A percentile compares a stretch with the other conserved stretches of the same genome.
phyloP scores from a whole-genome alignment of 1,140 invertebrate species.

The Pseudomyrmex sp. region DNA sequence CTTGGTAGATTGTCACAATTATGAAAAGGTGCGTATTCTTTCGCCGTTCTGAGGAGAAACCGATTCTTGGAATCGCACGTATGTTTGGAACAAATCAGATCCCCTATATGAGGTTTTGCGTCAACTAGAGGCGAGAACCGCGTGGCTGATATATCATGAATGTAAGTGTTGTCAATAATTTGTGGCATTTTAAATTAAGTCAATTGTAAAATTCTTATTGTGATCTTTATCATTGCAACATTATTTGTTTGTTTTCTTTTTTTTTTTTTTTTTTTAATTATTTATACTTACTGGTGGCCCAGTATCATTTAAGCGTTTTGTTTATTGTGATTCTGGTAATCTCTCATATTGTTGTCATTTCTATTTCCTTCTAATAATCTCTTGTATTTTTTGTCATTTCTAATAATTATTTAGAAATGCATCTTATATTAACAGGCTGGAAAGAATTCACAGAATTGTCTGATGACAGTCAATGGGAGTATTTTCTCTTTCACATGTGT shows the following conservation, averaged over 20 bases:
- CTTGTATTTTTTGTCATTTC: not conserved
- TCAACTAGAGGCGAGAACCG: slow-evolving; percentile 12
- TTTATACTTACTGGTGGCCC: not conserved
- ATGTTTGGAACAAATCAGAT: not conserved
- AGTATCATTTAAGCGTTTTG: not conserved
- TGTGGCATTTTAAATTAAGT: slow-evolving; percentile 7
- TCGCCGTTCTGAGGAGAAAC: not conserved
- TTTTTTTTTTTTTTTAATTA: no score
- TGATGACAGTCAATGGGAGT: slow-evolving; percentile 2
- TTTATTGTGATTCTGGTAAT: not conserved
- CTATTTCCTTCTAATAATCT: not conserved
- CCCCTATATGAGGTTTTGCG: not conserved
- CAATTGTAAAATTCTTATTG: not conserved
- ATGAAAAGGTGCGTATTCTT: slow-evolving; percentile 11
- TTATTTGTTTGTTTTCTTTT: no score
- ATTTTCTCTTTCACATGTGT: slow-evolving; percentile 57
- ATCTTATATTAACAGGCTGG: not conserved
- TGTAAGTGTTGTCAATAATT: slow-evolving; percentile 18
- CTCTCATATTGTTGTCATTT: not conserved
- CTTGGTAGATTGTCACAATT: not conserved
- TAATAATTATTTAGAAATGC: not conserved
- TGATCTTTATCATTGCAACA: not conserved
- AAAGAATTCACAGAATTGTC: not conserved
- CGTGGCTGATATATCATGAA: slow-evolving; percentile 45
- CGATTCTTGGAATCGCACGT: slow-evolving; percentile 4